These are phyloP conservation scores for Leptopilina myrica DNA, from an alignment of 2,888 invertebrate genomes.

Conservation along the genomic window DNA sequence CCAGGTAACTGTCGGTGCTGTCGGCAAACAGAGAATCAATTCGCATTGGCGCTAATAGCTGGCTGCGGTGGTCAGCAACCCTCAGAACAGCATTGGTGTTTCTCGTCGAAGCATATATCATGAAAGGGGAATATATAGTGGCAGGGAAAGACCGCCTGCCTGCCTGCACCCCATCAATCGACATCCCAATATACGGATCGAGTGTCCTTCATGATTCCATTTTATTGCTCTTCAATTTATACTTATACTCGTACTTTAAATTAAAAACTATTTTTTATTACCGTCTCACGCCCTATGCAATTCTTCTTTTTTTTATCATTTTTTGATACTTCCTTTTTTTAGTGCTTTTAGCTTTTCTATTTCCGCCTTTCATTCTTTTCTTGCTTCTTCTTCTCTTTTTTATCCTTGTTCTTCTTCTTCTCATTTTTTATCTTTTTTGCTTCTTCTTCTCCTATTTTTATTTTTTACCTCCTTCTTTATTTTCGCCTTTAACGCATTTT, in stretches of 20 bases:
- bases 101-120: slow-evolving; percentile 47
- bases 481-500: no score
- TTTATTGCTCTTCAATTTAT: slow-evolving; percentile 59
- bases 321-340: not conserved
- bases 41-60: slow-evolving; percentile 65
- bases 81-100: slow-evolving; percentile 44
- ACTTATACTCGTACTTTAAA: slow-evolving; percentile 49
- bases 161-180: slow-evolving; percentile 55
- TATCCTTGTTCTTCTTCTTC: no score
- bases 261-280: slow-evolving; percentile 39
- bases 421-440: no score
- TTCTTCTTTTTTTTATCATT: not conserved
- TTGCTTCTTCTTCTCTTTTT: no score
- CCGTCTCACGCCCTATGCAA: not conserved
- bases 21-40: slow-evolving; percentile 65
- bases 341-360: no score
- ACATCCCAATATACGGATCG: slow-evolving; percentile 53
- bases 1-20: slow-evolving; percentile 54
- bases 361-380: no score
- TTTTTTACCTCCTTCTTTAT: no score
- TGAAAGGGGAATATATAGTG: slow-evolving; percentile 36
- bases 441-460: no score
- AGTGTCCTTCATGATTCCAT: slow-evolving; percentile 59
- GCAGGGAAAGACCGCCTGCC: slow-evolving; percentile 51
- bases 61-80: slow-evolving; percentile 62